A percentile compares a stretch with the other conserved stretches of the same genome.
These are phyloP conservation scores for Bubo bubo DNA, from an alignment of 2,113 vertebrate genomes.

Conservation along the genomic window DNA sequence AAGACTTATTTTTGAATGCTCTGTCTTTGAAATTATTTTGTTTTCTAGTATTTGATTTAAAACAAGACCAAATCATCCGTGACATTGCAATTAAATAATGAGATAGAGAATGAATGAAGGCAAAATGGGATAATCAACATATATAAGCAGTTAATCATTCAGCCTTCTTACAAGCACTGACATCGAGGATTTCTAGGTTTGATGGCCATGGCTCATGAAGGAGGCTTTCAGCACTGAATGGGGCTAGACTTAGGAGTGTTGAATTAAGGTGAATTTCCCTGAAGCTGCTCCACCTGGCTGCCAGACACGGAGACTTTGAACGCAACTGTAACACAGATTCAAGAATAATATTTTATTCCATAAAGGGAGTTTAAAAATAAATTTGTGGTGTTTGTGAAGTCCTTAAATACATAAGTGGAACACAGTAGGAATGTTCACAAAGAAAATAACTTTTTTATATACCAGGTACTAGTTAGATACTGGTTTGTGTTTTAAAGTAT, in stretches of 20 bases:
- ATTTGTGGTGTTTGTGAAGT: background rate
- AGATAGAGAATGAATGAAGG: background rate
- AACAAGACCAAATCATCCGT: background rate
- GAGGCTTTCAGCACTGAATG: background rate
- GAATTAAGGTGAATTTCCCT: background rate
- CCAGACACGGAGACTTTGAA: background rate
- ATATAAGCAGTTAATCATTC: background rate
- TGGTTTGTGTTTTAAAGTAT: background rate
- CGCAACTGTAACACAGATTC: background rate
- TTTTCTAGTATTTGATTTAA: slow-evolving; percentile 28
- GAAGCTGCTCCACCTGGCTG: background rate
- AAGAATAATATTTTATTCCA: background rate
- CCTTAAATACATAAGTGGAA: background rate
- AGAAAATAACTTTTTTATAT: background rate
- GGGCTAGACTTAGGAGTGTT: background rate
- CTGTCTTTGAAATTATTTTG: background rate
- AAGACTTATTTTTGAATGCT: background rate
- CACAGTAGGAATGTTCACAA: background rate
- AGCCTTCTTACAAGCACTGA: accelerated
- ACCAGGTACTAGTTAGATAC: background rate
- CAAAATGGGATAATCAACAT: background rate
- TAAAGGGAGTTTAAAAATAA: background rate
- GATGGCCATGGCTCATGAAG: background rate
- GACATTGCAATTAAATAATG: slow-evolving; percentile 25
- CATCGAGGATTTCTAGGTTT: background rate